Percentiles rank a stretch among this genome's conserved stretches.
Evolutionary conservation across 2,888 invertebrate genomes (phyloP).

Genomic region (Hedychridium roseum): DNA sequence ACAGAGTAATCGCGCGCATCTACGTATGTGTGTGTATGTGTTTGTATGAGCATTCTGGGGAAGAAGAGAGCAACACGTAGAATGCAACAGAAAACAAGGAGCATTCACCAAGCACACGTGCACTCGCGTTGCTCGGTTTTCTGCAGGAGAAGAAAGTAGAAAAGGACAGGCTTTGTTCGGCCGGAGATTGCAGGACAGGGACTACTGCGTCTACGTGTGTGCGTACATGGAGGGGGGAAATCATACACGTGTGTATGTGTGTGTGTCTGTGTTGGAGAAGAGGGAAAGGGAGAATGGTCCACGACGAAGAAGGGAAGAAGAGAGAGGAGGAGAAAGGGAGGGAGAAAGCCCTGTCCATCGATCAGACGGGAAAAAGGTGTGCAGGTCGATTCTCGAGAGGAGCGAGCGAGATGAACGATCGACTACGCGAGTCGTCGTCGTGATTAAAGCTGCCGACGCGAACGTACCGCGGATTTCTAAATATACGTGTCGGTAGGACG

Average conservation of each 20-base stretch:
- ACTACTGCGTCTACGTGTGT: neutral
- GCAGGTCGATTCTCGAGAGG: neutral
- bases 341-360: too few species aligned
- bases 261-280: too few species aligned
- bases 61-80: too few species aligned
- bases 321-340: slow-evolving; percentile 4
- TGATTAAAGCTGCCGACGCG: slow-evolving; percentile 43
- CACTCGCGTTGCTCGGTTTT: too few species aligned
- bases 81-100: too few species aligned
- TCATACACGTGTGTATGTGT: neutral
- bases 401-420: slow-evolving; percentile 3
- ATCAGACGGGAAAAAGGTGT: slow-evolving; percentile 8
- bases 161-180: too few species aligned
- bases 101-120: too few species aligned
- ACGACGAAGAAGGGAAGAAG: neutral
- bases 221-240: neutral
- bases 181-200: too few species aligned
- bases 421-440: too few species aligned
- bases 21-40: neutral
- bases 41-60: neutral
- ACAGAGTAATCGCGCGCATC: neutral
- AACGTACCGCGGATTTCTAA: slow-evolving; percentile 39
- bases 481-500: slow-evolving; percentile 32
- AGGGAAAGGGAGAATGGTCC: slow-evolving; percentile 2
- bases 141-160: too few species aligned